phyloP scores from a whole-genome alignment of 2,797 vertebrate genomes.

The Ciconia nigra region DNA sequence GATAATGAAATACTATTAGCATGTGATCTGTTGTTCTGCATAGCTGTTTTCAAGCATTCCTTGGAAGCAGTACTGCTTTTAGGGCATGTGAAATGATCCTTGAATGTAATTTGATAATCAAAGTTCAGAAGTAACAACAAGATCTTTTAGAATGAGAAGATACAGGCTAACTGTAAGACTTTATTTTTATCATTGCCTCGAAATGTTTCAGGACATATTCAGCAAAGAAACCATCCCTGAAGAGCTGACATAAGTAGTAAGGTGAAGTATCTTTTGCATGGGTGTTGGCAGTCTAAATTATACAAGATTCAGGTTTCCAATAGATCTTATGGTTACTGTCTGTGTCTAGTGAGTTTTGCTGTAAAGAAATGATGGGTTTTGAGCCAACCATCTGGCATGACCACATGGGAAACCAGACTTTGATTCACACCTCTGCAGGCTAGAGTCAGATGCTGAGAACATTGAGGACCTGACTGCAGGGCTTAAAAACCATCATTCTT shows the following conservation, averaged over 20 bases:
- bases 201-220: background rate
- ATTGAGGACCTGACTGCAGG: conserved; percentile 26
- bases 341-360: conserved; percentile 56
- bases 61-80: background rate
- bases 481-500: background rate
- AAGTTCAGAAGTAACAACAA: background rate
- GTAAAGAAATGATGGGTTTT: conserved; percentile 50
- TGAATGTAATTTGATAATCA: background rate
- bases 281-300: conserved; percentile 43
- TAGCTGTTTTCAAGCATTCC: background rate
- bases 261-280: conserved; percentile 32
- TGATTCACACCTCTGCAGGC: conserved; percentile 64
- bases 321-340: conserved; percentile 62
- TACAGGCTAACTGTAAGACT: background rate
- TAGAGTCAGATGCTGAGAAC: conserved; percentile 57
- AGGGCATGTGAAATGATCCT: background rate
- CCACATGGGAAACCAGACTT: conserved; percentile 66
- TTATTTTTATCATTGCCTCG: background rate
- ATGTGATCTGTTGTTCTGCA: background rate
- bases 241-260: conserved; percentile 21
- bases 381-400: conserved; percentile 57
- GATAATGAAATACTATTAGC: background rate
- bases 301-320: conserved; percentile 9
- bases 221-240: background rate
- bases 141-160: background rate